phyloP scores from a whole-genome alignment of 2,888 invertebrate species.

The Notocelia uddmanniana region DNA sequence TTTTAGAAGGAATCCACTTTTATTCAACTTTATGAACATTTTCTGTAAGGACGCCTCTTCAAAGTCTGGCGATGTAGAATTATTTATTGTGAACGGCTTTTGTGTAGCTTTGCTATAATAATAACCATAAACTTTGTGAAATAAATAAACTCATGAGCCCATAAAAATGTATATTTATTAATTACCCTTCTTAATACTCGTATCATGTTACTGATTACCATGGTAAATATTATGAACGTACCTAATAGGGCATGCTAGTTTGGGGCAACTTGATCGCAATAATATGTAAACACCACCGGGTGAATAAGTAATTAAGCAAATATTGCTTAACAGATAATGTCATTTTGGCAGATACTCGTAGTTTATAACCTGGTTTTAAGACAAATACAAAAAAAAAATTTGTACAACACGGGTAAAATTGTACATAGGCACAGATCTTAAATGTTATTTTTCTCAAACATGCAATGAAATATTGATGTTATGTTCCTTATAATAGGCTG shows the following conservation, averaged over 20 bases:
- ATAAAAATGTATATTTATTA: background rate
- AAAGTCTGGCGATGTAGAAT: background rate
- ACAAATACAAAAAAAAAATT: too few species aligned
- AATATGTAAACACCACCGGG: background rate
- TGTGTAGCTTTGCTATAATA: background rate
- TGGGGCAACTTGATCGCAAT: background rate
- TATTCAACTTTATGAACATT: background rate
- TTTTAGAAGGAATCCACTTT: constrained; percentile 12
- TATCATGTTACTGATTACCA: background rate
- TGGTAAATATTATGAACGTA: background rate
- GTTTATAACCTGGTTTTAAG: too few species aligned
- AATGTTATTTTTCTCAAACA: too few species aligned
- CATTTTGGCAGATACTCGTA: too few species aligned
- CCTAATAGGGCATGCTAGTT: background rate
- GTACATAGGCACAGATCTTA: too few species aligned
- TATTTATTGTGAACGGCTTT: background rate
- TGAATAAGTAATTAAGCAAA: background rate
- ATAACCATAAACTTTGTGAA: background rate
- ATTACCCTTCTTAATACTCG: background rate
- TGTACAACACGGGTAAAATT: too few species aligned
- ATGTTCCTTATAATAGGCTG: too few species aligned
- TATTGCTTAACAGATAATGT: background rate
- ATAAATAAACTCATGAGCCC: background rate
- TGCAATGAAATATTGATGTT: too few species aligned
- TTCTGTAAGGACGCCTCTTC: background rate